Evolutionary conservation across 2,888 invertebrate genomes (phyloP).

Genomic region (Flexamia atlantica): DNA sequence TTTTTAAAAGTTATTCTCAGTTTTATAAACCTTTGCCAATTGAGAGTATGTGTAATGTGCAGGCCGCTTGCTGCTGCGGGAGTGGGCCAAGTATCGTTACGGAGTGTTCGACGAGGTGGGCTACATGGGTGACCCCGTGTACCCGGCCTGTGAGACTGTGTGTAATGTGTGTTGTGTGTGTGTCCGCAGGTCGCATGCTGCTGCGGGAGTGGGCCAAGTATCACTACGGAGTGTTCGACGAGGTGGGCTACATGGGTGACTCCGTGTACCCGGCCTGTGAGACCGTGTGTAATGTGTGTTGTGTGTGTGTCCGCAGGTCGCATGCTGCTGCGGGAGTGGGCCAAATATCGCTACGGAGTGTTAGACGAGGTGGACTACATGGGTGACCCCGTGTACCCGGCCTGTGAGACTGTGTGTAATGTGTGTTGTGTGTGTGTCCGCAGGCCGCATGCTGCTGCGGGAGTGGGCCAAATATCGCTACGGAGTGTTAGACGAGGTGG

Average conservation of each 20-base stretch:
- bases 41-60: no score
- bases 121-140: conserved; percentile 78
- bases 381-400: conserved; percentile 79
- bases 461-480: conserved; percentile 83
- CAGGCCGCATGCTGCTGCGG: conserved; percentile 77
- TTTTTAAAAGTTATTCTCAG: no score
- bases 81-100: conserved; percentile 83
- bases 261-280: conserved; percentile 79
- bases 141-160: conserved; percentile 80
- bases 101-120: conserved; percentile 84
- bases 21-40: no score
- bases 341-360: conserved; percentile 83
- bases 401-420: no score
- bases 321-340: conserved; percentile 80
- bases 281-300: no score
- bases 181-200: conserved; percentile 75
- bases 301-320: no score
- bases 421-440: no score
- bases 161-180: no score
- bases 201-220: conserved; percentile 82
- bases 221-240: conserved; percentile 84
- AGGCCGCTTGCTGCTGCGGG: conserved; percentile 77
- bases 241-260: conserved; percentile 79
- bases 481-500: conserved; percentile 83
- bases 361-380: conserved; percentile 82